phyloP scores from a whole-genome alignment of 37 sponge, comb jelly and placozoan genomes.

The Lycopodina hypogea region DNA sequence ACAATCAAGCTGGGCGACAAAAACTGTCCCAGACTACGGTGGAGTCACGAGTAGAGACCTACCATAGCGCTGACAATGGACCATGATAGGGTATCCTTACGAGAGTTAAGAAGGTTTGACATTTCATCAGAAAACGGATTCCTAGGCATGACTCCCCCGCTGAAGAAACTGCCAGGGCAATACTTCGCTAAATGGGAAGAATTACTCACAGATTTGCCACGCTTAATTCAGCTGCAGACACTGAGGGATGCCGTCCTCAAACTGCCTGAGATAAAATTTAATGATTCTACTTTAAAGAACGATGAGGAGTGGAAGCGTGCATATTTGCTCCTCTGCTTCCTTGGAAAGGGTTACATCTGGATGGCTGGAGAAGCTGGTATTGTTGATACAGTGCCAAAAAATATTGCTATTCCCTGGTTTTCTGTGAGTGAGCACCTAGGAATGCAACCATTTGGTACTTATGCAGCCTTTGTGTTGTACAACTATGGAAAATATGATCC shows the following conservation, averaged over 20 bases:
- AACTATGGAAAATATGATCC: constrained; percentile 46
- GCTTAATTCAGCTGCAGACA: constrained; percentile 4
- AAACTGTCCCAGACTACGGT: too few species aligned
- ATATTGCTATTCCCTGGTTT: constrained; percentile 74
- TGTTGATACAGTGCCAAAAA: constrained; percentile 26
- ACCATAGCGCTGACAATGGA: too few species aligned
- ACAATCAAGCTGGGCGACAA: too few species aligned
- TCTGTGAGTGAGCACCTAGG: constrained; percentile 42
- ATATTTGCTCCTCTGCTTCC: constrained; percentile 34
- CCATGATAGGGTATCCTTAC: too few species aligned
- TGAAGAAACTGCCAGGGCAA: constrained; percentile 12
- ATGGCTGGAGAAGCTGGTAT: constrained; percentile 58
- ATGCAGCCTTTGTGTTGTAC: constrained; percentile 41
- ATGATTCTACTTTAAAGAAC: constrained; percentile 15
- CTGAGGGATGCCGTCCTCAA: constrained; percentile 24
- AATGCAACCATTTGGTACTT: constrained; percentile 57
- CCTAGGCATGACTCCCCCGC: constrained; percentile 29
- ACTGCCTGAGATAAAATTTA: constrained; percentile 39
- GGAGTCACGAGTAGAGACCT: too few species aligned
- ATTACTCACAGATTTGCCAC: constrained; percentile 21
- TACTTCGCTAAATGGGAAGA: constrained; percentile 69
- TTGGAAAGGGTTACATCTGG: constrained; percentile 74
- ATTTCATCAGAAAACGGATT: constrained; percentile 62
- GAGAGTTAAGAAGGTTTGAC: too few species aligned
- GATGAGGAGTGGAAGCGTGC: constrained; percentile 71